A percentile compares a stretch with the other conserved stretches of the same genome.
These are phyloP conservation scores for Disparrhopalites patrizii DNA, from an alignment of 2,888 invertebrate genomes.

Conservation along the genomic window DNA sequence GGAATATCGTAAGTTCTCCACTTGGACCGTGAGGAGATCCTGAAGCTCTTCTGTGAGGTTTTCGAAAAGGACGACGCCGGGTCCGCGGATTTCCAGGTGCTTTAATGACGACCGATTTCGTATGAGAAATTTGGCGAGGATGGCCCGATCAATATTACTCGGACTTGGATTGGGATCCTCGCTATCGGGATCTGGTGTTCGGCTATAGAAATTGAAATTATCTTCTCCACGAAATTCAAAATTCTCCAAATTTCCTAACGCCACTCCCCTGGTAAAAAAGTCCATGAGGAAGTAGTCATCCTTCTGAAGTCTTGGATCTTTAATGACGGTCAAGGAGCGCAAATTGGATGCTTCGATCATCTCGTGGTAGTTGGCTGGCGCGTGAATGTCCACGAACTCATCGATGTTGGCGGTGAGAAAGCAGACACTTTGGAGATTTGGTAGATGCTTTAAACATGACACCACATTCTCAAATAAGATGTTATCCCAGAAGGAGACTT, in stretches of 20 bases:
- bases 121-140: background rate
- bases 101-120: background rate
- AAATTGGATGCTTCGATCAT: background rate
- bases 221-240: conserved; percentile 12
- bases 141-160: conserved; percentile 1
- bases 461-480: background rate
- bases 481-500: conserved; percentile 1
- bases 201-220: background rate
- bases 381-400: background rate
- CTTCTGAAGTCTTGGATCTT: background rate
- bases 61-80: background rate
- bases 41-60: background rate
- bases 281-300: conserved; percentile 21
- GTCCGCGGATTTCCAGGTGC: conserved; percentile 1
- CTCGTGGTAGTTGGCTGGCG: background rate
- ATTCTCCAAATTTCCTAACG: conserved; percentile 6
- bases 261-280: conserved; percentile 11
- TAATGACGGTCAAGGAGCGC: background rate
- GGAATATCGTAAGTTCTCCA: conserved; percentile 2
- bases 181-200: background rate
- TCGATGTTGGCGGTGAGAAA: background rate
- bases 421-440: background rate
- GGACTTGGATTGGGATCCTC: background rate
- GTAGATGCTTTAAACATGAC: conserved; percentile 4
- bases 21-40: background rate